Evolutionary conservation across 2,888 invertebrate genomes (phyloP), one percentile per base, ranked within the genome.

Genomic region (Lymantria monacha): DNA sequence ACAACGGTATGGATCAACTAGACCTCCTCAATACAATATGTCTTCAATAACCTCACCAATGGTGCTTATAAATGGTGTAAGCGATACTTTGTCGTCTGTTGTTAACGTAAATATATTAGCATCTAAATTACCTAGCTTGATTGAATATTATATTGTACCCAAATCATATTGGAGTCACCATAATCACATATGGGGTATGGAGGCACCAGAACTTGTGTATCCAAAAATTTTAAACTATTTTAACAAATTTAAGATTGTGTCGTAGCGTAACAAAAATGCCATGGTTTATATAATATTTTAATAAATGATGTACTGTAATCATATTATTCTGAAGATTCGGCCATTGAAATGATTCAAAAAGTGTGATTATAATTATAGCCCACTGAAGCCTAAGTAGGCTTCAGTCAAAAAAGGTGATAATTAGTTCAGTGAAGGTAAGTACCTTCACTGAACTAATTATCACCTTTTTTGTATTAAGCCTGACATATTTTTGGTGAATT

Each of bases 81-180:
- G 93, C 50, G 96, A 96, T 76, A 93, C 92, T 89, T 67, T 96
- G 5, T 93, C 95, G 2, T 79, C 91, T 15, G 71, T 92, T 31
- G 76, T 91, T 73, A 94, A 95, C 55, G 91, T 93, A 0, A 72
- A 91, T 41, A 87, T 85, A 9, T 74, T 95, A 47, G 83, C 84
- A 9, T 78, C 83, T 0, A 85, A 87, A 53, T 74, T 96, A 42
- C 92, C 93, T 7, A 93, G 94, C 70, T 80, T 93, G 7, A 69
- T 93, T 31, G 93, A 93, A 58, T 92, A 92, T 66, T 93, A 93
- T 66, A 69, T 93, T 31, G 92, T 95, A 40, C 92, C 93, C 0
- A 83, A 92, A 66, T 79, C 86, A 15, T 68, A 74, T 50, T 91
- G 87, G 84, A 89, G 91, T 63, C 91, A 92, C 57, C 79, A 84